These are phyloP conservation scores for Meiosimyza platycephala DNA, from an alignment of 2,888 invertebrate genomes.

Conservation along the genomic window DNA sequence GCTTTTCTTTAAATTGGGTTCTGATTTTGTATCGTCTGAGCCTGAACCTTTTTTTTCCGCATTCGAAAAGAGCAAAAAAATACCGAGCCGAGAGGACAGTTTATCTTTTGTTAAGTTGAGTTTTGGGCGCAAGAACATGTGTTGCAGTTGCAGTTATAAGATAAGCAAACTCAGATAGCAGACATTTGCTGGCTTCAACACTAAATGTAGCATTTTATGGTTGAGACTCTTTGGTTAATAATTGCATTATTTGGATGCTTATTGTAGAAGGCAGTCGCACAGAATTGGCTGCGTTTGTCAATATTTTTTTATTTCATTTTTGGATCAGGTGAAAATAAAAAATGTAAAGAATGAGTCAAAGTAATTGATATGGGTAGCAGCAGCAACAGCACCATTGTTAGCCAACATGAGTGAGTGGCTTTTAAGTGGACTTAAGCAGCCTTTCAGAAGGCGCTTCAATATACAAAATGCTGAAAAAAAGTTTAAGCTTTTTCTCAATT, in stretches of 20 bases:
- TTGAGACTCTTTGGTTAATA: slow-evolving; percentile 9
- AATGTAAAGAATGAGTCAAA: slow-evolving; percentile 64
- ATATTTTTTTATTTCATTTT: slow-evolving; percentile 54
- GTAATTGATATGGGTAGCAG: slow-evolving; percentile 64
- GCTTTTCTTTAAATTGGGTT: slow-evolving; percentile 33
- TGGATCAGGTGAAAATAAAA: slow-evolving; percentile 65
- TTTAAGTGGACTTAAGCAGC: slow-evolving; percentile 32
- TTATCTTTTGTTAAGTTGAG: slow-evolving; percentile 38
- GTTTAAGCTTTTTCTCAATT: neutral
- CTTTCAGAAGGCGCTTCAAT: slow-evolving; percentile 32
- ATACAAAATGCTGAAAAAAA: neutral
- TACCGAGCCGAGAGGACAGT: neutral
- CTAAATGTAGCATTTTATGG: too few species aligned
- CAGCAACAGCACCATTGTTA: slow-evolving; percentile 9
- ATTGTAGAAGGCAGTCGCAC: neutral
- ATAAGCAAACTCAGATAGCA: slow-evolving; percentile 30
- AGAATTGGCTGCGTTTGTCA: slow-evolving; percentile 52
- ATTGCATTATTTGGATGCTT: slow-evolving; percentile 20
- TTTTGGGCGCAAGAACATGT: slow-evolving; percentile 64
- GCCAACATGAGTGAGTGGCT: slow-evolving; percentile 36
- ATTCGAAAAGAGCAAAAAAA: neutral
- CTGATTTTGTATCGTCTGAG: slow-evolving; percentile 10
- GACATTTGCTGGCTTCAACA: neutral
- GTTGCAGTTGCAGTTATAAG: slow-evolving; percentile 54
- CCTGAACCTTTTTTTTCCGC: neutral